A percentile compares a stretch with the other conserved stretches of the same genome.
These are phyloP conservation scores for Heterohyrax brucei DNA, from an alignment of 2,797 vertebrate genomes.

Conservation along the genomic window DNA sequence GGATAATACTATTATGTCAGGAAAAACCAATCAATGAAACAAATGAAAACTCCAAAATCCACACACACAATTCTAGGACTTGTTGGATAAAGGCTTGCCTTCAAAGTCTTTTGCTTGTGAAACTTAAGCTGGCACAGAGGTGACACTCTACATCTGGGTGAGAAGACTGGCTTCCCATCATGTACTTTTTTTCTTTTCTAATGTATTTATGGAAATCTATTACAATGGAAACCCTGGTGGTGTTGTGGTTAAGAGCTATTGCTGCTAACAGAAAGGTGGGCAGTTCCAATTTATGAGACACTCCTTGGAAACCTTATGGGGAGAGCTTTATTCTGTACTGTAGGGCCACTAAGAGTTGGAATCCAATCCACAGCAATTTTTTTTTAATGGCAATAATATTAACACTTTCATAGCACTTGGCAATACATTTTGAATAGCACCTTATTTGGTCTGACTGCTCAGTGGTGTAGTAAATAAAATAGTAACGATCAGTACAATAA, in stretches of 20 bases:
- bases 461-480: background rate
- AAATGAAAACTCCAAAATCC: background rate
- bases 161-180: background rate
- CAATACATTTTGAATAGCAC: background rate
- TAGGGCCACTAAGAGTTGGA: too few relatives aligned
- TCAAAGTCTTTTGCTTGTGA: background rate
- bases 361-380: too few relatives aligned
- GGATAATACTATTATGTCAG: constrained; percentile 4
- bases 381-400: background rate
- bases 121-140: background rate
- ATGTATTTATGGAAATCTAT: background rate
- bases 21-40: constrained; percentile 35
- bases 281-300: too few relatives aligned
- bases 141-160: background rate
- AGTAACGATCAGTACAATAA: background rate
- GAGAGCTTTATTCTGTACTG: too few relatives aligned
- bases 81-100: background rate
- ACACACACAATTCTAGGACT: background rate
- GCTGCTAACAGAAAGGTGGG: too few relatives aligned
- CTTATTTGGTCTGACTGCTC: background rate
- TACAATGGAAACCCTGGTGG: too few relatives aligned
- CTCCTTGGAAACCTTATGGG: too few relatives aligned
- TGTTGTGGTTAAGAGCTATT: too few relatives aligned
- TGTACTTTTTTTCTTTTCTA: background rate
- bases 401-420: background rate